phyloP scores from a whole-genome alignment of 1,140 invertebrate genomes.

The Coenobita brevimanus region DNA sequence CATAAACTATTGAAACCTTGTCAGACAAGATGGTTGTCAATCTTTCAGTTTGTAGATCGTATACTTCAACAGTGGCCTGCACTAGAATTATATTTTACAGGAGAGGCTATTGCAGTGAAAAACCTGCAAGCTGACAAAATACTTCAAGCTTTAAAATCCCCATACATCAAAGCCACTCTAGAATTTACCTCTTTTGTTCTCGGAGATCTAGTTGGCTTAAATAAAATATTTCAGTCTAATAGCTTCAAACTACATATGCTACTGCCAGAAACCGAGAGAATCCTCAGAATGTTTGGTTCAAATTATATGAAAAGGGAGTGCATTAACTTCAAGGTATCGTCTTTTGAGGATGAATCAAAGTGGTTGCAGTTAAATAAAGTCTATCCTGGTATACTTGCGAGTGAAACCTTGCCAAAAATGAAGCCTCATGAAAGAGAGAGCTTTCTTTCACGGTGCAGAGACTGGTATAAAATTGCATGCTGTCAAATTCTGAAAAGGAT shows the following conservation, averaged over 20 bases:
- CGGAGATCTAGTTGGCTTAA: constrained; percentile 13
- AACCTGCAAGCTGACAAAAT: constrained; percentile 12
- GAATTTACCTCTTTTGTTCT: neutral
- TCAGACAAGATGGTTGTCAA: constrained; percentile 17
- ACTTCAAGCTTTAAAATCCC: neutral
- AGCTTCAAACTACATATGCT: neutral
- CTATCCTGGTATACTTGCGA: neutral
- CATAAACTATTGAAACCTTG: neutral
- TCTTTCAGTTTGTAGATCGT: neutral
- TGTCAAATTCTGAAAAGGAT: constrained; percentile 24
- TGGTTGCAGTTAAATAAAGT: neutral
- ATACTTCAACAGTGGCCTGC: constrained; percentile 25
- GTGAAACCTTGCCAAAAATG: neutral
- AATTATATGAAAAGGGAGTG: constrained; percentile 6
- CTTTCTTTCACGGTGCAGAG: constrained; percentile 21
- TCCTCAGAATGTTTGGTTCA: too few relatives aligned
- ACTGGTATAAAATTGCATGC: constrained; percentile 3
- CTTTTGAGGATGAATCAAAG: neutral
- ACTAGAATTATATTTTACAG: neutral
- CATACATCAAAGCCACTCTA: neutral
- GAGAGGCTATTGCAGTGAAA: neutral
- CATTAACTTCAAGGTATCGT: neutral
- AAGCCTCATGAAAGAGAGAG: constrained; percentile 8
- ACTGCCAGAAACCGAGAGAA: neutral
- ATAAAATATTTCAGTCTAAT: constrained; percentile 27